Evolutionary conservation across 2,888 invertebrate genomes (phyloP).

Genomic region (Pheosia gnoma): DNA sequence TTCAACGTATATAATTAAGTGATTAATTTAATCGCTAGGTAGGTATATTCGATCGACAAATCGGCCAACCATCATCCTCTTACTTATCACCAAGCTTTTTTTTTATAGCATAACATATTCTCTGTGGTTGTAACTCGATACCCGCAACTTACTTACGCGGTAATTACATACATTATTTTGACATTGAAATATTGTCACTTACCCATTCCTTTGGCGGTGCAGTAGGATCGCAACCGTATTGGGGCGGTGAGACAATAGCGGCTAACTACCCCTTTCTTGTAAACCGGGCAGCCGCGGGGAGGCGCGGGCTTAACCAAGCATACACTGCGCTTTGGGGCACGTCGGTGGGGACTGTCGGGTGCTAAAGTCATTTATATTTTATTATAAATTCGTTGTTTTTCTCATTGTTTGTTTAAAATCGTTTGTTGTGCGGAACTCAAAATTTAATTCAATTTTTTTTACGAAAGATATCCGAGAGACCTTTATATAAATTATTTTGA

Average conservation of each 20-base stretch:
- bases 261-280: conserved; percentile 84
- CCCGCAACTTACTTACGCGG: conserved; percentile 36
- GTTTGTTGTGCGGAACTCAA: too few relatives aligned
- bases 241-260: conserved; percentile 77
- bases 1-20: too few relatives aligned
- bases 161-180: conserved; percentile 46
- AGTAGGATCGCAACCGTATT: conserved; percentile 50
- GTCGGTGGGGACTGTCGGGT: conserved; percentile 56
- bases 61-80: too few relatives aligned
- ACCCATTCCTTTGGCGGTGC: conserved; percentile 47
- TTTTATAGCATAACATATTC: not conserved
- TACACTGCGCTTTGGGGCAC: conserved; percentile 76
- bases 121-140: conserved; percentile 20
- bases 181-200: conserved; percentile 52
- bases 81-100: too few relatives aligned
- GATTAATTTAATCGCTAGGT: too few relatives aligned
- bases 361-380: conserved; percentile 28
- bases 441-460: too few relatives aligned
- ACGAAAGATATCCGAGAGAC: too few relatives aligned
- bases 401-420: too few relatives aligned
- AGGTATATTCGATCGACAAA: too few relatives aligned
- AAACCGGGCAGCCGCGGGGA: conserved; percentile 63
- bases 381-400: not conserved
- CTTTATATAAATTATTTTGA: too few relatives aligned
- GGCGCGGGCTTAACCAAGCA: conserved; percentile 82